Conservation (phyloP, 2,888 invertebrate genomes). For the Acleris laterana region DNA sequence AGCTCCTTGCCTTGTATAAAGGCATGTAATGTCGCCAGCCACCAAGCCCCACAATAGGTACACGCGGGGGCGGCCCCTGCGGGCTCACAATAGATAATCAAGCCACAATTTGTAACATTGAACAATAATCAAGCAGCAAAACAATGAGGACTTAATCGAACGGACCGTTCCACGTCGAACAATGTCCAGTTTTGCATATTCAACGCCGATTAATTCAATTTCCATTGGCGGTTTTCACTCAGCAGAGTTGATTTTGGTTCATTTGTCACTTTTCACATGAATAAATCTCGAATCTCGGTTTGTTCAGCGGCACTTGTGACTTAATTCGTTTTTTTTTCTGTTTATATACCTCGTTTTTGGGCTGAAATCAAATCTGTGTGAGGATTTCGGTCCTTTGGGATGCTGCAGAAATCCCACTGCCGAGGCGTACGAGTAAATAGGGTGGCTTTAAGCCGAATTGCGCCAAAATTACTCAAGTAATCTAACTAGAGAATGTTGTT, state of each 20-base stretch:
- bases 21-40: slow-evolving; percentile 12
- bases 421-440: slow-evolving; percentile 3
- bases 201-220: slow-evolving; percentile 76
- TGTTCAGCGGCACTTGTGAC: slow-evolving; percentile 37
- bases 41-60: slow-evolving; percentile 18
- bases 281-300: slow-evolving; percentile 50
- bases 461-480: slow-evolving; percentile 5
- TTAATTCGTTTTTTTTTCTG: slow-evolving; percentile 28
- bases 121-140: slow-evolving; percentile 57
- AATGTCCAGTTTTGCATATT: slow-evolving; percentile 76
- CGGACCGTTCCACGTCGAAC: slow-evolving; percentile 54
- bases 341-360: slow-evolving; percentile 4
- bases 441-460: slow-evolving; percentile 9
- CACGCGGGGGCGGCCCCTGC: slow-evolving; percentile 14
- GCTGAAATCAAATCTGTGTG: background rate
- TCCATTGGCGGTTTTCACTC: slow-evolving; percentile 70
- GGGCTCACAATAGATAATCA: slow-evolving; percentile 40
- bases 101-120: slow-evolving; percentile 47
- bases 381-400: slow-evolving; percentile 3
- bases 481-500: background rate
- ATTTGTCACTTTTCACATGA: slow-evolving; percentile 72
- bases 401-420: background rate
- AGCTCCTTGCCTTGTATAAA: slow-evolving; percentile 20
- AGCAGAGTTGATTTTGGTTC: slow-evolving; percentile 72
- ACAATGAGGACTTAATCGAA: slow-evolving; percentile 67